These are phyloP conservation scores for Stegophylla sp. DNA, from an alignment of 2,888 invertebrate species.

Conservation along the genomic window DNA sequence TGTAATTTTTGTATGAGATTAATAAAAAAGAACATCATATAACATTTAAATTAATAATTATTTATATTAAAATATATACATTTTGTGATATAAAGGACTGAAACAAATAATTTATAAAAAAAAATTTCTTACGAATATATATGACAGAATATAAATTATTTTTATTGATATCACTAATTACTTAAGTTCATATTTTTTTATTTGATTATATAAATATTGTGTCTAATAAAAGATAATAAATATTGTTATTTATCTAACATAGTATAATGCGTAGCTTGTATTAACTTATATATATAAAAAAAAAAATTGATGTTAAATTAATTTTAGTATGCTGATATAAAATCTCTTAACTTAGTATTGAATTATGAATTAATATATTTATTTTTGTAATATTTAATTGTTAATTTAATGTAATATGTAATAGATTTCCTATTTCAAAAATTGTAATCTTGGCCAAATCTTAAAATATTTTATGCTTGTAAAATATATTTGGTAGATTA, in stretches of 20 bases:
- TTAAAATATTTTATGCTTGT: not conserved
- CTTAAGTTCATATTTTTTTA: not conserved
- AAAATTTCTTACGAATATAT: not conserved
- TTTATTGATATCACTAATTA: not conserved
- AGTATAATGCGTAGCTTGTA: not conserved
- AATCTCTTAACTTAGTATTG: not conserved
- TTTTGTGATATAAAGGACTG: conserved; percentile 42
- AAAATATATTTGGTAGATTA: not conserved
- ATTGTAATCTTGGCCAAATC: conserved; percentile 3
- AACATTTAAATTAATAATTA: too few species aligned
- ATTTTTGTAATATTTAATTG: conserved; percentile 40
- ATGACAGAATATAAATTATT: not conserved
- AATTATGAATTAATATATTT: conserved; percentile 9
- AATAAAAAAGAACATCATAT: too few species aligned
- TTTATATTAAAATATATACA: not conserved
- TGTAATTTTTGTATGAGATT: too few species aligned
- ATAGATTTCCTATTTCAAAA: not conserved
- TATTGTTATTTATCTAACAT: not conserved
- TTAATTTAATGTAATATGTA: not conserved
- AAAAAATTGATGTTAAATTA: not conserved
- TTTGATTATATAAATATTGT: conserved; percentile 1
- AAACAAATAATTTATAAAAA: conserved; percentile 21
- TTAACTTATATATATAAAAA: not conserved
- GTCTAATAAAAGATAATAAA: not conserved
- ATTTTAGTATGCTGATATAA: not conserved